Base-by-base conservation (phyloP, 2,888 invertebrate genomes). In the Zaprionus lineosus region DNA sequence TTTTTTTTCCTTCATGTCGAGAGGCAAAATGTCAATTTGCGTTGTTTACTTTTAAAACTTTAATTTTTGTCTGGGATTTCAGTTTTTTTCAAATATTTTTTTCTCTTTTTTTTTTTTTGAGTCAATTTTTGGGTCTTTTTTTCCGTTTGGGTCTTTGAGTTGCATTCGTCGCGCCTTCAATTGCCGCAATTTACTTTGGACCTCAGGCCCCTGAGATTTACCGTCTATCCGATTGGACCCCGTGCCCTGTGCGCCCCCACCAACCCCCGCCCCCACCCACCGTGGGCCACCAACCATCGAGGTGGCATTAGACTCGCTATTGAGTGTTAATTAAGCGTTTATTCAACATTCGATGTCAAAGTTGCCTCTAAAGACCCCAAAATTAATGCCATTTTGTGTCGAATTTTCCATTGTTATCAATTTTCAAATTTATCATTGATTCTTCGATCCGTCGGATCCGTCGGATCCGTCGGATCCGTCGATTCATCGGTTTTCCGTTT, bases 261-360 rank as follows among this genome's bases (percentile, higher is more conserved):
- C 7, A 3, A n/a, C 14, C 34, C 28, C 33, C 36, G 21, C 11
- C 34, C 39, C 11, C 11, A 3, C n/a, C 43, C 2, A 15, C n/a
- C 15, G 5, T 3, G 21, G 28, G 15, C 31, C 12, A 7, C 12
- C 29, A 4, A 6, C 29, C 9, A 18, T 48, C 44, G 33, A 53
- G 29, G 55, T 50, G 55, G 44, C 84, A 78, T 83, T 75, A 76
- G 66, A 50, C 61, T 31, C 51, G 67, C 71, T 64, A 84, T 86
- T 83, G 82, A 84, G 82, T 83, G 82, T 83, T 83, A 83, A 83
- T 83, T 83, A 83, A 83, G 82, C 86, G 75, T 83, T 83, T 83
- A 83, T 83, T 83, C 82, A 86, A 57, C 73, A 57, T 64, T 58
- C 66, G 83, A 74, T 86, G 81, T 84, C 81, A 81, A 81, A 81